phyloP scores from a whole-genome alignment of 2,113 vertebrate genomes.

The Nyctibius bracteatus region DNA sequence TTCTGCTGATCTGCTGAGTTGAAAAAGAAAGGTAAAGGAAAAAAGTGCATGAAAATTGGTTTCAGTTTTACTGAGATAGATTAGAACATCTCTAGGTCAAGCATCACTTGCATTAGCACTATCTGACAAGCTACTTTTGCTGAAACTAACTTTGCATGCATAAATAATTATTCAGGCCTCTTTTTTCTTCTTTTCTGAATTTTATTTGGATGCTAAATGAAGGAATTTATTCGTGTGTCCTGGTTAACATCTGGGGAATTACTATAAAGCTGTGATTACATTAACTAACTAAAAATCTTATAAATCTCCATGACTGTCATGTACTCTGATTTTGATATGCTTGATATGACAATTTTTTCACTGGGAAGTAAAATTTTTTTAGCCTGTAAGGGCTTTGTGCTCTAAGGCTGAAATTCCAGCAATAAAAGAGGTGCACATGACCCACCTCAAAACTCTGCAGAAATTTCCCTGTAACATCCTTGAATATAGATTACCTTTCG shows the following conservation, averaged over 20 bases:
- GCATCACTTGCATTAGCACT: not conserved
- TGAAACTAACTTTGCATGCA: conserved; percentile 24
- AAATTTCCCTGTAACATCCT: not conserved
- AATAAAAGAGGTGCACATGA: not conserved
- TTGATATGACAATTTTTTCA: not conserved
- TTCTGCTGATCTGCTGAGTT: not conserved
- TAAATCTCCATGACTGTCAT: not conserved
- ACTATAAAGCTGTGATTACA: not conserved
- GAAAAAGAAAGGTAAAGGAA: not conserved
- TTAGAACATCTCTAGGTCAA: conserved; percentile 24
- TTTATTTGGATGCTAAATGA: not conserved
- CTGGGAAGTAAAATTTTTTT: not conserved
- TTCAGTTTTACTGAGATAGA: conserved; percentile 11
- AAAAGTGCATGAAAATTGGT: not conserved
- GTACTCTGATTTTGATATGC: not conserved
- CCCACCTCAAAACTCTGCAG: not conserved
- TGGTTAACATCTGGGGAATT: conserved; percentile 1
- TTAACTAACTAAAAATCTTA: conserved; percentile 10
- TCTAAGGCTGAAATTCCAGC: not conserved
- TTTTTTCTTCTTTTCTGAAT: not conserved
- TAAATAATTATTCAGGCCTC: not conserved
- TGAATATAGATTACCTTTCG: not conserved
- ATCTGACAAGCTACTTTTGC: conserved; percentile 10
- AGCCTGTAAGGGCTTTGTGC: not conserved
- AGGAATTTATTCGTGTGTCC: not conserved